Base-by-base conservation (phyloP, 2,797 vertebrate species). In the Enteromius unitaeniatus region DNA sequence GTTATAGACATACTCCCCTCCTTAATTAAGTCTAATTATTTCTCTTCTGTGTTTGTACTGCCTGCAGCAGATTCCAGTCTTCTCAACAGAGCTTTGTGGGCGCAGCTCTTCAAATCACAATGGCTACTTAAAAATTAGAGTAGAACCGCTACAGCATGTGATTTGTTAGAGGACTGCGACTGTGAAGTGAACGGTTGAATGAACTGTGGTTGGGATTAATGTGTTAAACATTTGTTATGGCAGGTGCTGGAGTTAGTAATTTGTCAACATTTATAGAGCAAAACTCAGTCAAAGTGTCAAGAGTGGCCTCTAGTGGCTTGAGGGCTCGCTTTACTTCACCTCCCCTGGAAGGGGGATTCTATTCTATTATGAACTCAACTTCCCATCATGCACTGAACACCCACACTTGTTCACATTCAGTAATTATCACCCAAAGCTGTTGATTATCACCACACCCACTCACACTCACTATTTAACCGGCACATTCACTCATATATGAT, bases 21-120 rank as follows among this genome's bases (percentile, higher is more conserved):
- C 81, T 86, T 92, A 92, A 94, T 94, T 90, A 92, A 90, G 89
- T 80, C 86, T 88, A 89, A 93, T 93, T 92, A 93, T 90, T 92
- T 91, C 76, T 87, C 83, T 37, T 86, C 86, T 88, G 87, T 79
- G 89, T 81, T 89, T 89, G 76, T 2, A 69, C 78, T 90, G 90
- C 84, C 78, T 87, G 19, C 45, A 70, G 72, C 28, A 68, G 42
- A 65, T 53, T 17, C 37, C 26, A 58, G n/a, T 19, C 65, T 62
- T 60, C 31, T 70, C 37, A 73, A 53, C 58, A 73, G 21, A 76
- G 73, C 0, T 4, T 42, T 34, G 9, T 34, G 79, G n/a, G 31
- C 23, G 6, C 79, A 37, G 40, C 19, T 10, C 19, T 49, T 28
- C 19, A 19, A 34, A 47, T 23, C 15, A 80, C 40, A 70, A 15